Conservation (phyloP, 2,888 invertebrate species). For the Lacanobia wlatinum region DNA sequence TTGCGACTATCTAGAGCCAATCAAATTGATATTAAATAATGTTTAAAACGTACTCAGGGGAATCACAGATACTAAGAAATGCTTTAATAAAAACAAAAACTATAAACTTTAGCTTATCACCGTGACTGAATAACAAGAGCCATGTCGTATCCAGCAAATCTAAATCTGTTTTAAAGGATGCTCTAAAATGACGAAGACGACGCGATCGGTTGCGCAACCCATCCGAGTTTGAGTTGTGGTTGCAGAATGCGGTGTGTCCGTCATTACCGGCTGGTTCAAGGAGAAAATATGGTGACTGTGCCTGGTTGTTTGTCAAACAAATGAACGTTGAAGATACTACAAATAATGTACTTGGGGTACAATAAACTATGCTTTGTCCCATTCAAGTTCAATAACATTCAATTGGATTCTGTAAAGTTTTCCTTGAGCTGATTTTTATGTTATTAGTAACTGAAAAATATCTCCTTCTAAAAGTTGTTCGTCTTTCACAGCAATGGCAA, state of each 20-base stretch:
- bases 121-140: constrained; percentile 7
- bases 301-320: constrained; percentile 3
- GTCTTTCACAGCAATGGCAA: too few relatives aligned
- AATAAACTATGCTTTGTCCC: neutral
- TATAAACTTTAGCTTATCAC: neutral
- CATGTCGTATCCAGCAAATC: constrained; percentile 50
- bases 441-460: neutral
- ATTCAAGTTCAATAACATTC: neutral
- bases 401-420: too few relatives aligned
- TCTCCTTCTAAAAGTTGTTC: neutral
- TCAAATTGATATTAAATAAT: neutral
- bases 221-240: constrained; percentile 70
- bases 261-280: constrained; percentile 68
- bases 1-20: neutral
- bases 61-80: neutral
- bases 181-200: constrained; percentile 64
- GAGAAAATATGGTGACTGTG: constrained; percentile 37
- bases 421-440: neutral
- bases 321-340: neutral
- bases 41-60: neutral
- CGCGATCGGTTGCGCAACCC: constrained; percentile 72
- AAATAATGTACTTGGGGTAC: neutral
- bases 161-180: constrained; percentile 40
- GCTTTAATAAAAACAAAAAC: neutral
- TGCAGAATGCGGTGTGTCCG: constrained; percentile 64